Conservation (phyloP, 2,797 vertebrate species). For the Neoniphon sammara region DNA sequence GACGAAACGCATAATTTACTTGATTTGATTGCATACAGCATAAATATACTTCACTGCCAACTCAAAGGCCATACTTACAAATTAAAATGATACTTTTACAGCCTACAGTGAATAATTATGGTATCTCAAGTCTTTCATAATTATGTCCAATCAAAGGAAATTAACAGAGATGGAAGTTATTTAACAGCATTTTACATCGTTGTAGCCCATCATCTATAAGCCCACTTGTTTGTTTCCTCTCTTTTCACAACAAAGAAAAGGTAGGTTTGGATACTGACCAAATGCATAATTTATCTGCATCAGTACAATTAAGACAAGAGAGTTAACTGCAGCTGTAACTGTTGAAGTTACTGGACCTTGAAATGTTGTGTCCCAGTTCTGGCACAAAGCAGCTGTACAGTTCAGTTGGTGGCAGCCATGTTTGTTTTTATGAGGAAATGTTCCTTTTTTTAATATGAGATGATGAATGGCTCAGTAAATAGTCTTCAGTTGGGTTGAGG, state of each 20-base stretch:
- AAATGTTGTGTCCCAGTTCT: neutral
- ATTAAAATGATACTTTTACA: no score
- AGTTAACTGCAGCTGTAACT: neutral
- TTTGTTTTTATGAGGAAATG: constrained; percentile 42
- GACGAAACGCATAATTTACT: neutral
- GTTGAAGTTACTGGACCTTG: neutral
- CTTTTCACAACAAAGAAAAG: neutral
- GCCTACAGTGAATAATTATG: no score
- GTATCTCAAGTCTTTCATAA: no score
- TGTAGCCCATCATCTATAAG: neutral
- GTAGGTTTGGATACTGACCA: neutral
- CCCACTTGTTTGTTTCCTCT: neutral
- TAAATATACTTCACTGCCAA: no score
- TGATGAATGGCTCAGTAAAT: constrained; percentile 56
- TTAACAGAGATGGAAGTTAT: neutral
- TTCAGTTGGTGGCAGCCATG: constrained; percentile 16
- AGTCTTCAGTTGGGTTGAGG: constrained; percentile 11
- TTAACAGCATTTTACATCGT: neutral
- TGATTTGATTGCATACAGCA: neutral
- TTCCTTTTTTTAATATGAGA: constrained; percentile 25
- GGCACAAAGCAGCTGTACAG: constrained; percentile 5
- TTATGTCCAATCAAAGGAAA: neutral
- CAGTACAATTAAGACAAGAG: neutral
- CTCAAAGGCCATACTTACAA: no score
- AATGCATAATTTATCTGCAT: neutral